phyloP scores from a whole-genome alignment of 2,888 invertebrate species.

The Xestobium rufovillosum region DNA sequence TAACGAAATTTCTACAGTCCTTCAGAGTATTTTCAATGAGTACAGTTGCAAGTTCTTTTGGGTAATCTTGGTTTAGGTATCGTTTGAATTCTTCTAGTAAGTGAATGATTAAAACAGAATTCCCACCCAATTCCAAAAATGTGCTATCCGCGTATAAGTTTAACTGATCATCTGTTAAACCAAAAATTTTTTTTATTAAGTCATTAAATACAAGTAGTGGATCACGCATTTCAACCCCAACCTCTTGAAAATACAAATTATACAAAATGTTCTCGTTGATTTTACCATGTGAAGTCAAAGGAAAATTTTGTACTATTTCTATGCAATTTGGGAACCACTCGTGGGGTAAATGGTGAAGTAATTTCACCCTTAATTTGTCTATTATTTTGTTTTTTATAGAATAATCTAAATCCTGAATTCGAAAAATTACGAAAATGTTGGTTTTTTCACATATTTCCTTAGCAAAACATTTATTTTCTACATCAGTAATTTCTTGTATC shows the following conservation, averaged over 20 bases:
- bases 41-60: conserved; percentile 46
- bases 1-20: conserved; percentile 32
- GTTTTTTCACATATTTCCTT: conserved; percentile 44
- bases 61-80: conserved; percentile 41
- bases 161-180: conserved; percentile 32
- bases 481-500: conserved; percentile 43
- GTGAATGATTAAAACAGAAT: conserved; percentile 61
- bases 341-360: conserved; percentile 36
- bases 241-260: conserved; percentile 38
- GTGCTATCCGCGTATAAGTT: conserved; percentile 34
- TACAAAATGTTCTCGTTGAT: conserved; percentile 47
- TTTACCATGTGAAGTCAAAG: conserved; percentile 65
- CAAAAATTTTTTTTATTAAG: conserved; percentile 32
- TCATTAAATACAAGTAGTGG: conserved; percentile 29
- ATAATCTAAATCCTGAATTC: conserved; percentile 25
- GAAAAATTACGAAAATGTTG: conserved; percentile 45
- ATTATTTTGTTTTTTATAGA: conserved; percentile 27
- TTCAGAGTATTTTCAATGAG: conserved; percentile 47
- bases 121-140: conserved; percentile 60
- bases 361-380: conserved; percentile 32
- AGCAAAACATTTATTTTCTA: conserved; percentile 52
- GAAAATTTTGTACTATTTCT: conserved; percentile 50
- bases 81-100: conserved; percentile 53
- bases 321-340: conserved; percentile 55
- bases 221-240: conserved; percentile 22